Percentiles rank a stretch among this genome's conserved stretches.
Conservation (phyloP, 2,888 invertebrate genomes). For the Himalopsyche kuldschensis region DNA sequence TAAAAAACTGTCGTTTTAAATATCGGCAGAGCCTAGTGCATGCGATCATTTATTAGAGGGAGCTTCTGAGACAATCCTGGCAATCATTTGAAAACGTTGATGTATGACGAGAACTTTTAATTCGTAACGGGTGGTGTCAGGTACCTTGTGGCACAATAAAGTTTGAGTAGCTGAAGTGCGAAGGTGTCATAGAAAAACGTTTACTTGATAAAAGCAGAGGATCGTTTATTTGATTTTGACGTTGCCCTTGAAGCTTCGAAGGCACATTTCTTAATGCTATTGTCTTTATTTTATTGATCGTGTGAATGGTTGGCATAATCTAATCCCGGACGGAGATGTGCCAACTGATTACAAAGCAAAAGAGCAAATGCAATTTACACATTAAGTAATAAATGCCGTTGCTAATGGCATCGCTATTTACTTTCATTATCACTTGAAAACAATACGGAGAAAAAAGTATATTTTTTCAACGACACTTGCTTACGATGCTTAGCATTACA, state of each 20-base stretch:
- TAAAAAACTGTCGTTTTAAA: too few relatives aligned
- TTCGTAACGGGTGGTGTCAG: too few relatives aligned
- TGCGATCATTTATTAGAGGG: too few relatives aligned
- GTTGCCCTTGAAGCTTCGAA: background rate
- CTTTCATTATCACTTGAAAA: conserved; percentile 24
- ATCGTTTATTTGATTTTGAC: background rate
- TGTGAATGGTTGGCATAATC: background rate
- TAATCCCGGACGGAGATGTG: conserved; percentile 18
- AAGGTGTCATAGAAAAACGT: too few relatives aligned
- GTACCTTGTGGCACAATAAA: too few relatives aligned
- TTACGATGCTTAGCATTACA: too few relatives aligned
- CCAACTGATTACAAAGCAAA: conserved; percentile 2
- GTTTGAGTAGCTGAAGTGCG: too few relatives aligned
- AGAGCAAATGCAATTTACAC: conserved; percentile 9
- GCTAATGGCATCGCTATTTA: conserved; percentile 15
- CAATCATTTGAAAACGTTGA: too few relatives aligned
- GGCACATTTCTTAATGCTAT: background rate
- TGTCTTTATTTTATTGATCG: background rate
- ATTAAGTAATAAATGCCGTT: conserved; percentile 9
- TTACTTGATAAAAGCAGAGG: background rate
- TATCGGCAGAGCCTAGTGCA: too few relatives aligned
- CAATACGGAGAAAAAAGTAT: background rate
- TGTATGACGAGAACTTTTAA: too few relatives aligned
- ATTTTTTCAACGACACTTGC: background rate
- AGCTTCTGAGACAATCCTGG: too few relatives aligned